Evolutionary conservation across 2,797 vertebrate genomes (phyloP), one percentile per base, ranked within the genome.

Genomic region (Thripadectes ignobilis): DNA sequence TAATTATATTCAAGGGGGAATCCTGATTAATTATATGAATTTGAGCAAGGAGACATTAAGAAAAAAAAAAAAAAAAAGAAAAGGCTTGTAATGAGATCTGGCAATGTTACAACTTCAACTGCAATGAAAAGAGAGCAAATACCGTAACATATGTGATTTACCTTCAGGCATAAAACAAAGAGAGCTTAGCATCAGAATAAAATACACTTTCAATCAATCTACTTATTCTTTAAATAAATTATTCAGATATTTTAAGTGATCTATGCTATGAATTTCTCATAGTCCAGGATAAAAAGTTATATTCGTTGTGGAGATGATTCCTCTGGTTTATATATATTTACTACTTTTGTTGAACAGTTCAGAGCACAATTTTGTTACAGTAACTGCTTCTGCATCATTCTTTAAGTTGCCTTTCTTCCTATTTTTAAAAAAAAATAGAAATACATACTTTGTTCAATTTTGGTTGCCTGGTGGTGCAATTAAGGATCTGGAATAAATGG

Each of bases 381-480:
- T 19, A 74, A 45, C 8, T 66, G 34, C 10, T 59, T 74, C 27
- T 46, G 45, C 1, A 0, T 38, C 3, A 58, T 51, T 39, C 8
- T 62, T 71, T 23, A 32, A 55, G 1, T 30, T 49, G 5, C 14
- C 16, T 5, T 65, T n/a, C 46, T 69, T 39, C 54, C 49, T 54
- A 11, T 51, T 29, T n/a, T 73, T 76, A 13, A 13, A 39, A 39
- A 39, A 39, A 38, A 38, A 13, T 16, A 49, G 8, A 74, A 80
- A 46, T 12, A 1, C 3, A 6, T n/a, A 43, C 4, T 55, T 84
- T 43, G 1, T 51, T 51, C 67, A n/a, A 51, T 36, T 69, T 75
- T 79, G 2, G 2, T 58, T 73, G 4, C 38, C 4, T 0, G 0
- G 3, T 51, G 7, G 5, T 80, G 29, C 9, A 77, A 22, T 5